Evolutionary conservation across 2,888 invertebrate genomes (phyloP).

Genomic region (Heliconius ismenius): DNA sequence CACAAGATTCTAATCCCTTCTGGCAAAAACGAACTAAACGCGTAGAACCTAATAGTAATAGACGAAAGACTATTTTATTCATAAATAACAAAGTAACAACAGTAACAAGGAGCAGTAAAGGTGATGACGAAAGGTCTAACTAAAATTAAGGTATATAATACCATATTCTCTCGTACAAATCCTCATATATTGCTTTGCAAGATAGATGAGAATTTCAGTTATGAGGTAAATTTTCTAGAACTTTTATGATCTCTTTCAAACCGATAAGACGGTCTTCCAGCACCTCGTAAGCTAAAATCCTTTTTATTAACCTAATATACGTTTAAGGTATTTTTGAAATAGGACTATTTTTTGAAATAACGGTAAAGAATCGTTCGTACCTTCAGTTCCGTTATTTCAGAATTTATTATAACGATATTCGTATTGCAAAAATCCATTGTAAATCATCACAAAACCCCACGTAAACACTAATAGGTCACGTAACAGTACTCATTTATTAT

Average conservation of each 20-base stretch:
- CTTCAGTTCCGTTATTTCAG: background rate
- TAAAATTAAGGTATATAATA: conserved; percentile 50
- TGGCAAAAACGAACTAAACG: conserved; percentile 73
- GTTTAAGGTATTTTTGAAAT: conserved; percentile 4
- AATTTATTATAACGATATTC: background rate
- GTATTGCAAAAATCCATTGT: conserved; percentile 10
- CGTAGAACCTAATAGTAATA: conserved; percentile 75
- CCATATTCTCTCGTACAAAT: conserved; percentile 52
- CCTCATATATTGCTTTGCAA: conserved; percentile 76
- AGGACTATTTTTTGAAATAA: background rate
- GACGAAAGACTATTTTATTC: conserved; percentile 77
- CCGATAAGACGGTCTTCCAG: conserved; percentile 41
- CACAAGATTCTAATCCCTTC: conserved; percentile 76
- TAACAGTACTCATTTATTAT: conserved; percentile 42
- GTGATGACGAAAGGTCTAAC: conserved; percentile 47
- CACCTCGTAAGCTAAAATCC: conserved; percentile 31
- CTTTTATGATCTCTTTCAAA: conserved; percentile 63
- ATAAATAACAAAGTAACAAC: conserved; percentile 76
- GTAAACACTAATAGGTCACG: conserved; percentile 39
- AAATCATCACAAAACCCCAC: conserved; percentile 28
- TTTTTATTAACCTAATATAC: conserved; percentile 17
- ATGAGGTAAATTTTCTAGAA: conserved; percentile 60
- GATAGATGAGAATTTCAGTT: conserved; percentile 64
- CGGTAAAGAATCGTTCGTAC: background rate
- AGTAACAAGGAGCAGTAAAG: conserved; percentile 51